Evolutionary conservation across 1,140 invertebrate species (phyloP), one percentile per base, ranked within the genome.

Genomic region (Bombus impatiens): DNA sequence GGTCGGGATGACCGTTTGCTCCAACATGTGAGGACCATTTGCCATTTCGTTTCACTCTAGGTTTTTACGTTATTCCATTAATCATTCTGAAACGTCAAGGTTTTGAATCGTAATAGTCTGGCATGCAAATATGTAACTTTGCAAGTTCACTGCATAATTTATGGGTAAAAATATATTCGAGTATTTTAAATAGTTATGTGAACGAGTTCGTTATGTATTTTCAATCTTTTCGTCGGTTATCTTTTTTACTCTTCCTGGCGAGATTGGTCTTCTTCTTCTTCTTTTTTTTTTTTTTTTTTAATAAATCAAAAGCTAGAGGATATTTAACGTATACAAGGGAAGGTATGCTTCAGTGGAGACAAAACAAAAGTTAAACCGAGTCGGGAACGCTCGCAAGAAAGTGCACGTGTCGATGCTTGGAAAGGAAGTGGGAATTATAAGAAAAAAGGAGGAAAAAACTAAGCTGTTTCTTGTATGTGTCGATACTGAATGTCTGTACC

Each of bases 1-100:
- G 86, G 89, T 90, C 87, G 35, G 59, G 59, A 53, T 84, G 79
- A 88, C 86, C 88, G 82, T 86, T 90, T 44, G 42, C 68, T 25
- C 25, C 67, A 32, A 67, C 75, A 76, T 67, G 81, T 47, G 74
- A 76, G 5, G 28, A 42, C 35, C 86, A 74, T 84, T 86, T 53
- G 74, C 28, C 42, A 37, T 44, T 67, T 74, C 42, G 42, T 62
- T 37, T 15, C 32, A 68, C 57, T 77, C 13, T 25, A 18, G 1
- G 18, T n/a, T 57, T 32, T 47, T 13, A 32, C n/a, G 4, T 28
- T 25, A 22, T 9, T 32, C 18, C 57, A 77, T 57, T 57, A 77
- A 28, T 59, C 42, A 37, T 40, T 40, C 8, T 8, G 13, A 15
- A 10, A 77, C 47, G 32, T 77, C n/a, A 37, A 12, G 44, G n/a